These are phyloP conservation scores for Ectemnius cavifrons DNA, from an alignment of 2,888 invertebrate genomes.

Conservation along the genomic window DNA sequence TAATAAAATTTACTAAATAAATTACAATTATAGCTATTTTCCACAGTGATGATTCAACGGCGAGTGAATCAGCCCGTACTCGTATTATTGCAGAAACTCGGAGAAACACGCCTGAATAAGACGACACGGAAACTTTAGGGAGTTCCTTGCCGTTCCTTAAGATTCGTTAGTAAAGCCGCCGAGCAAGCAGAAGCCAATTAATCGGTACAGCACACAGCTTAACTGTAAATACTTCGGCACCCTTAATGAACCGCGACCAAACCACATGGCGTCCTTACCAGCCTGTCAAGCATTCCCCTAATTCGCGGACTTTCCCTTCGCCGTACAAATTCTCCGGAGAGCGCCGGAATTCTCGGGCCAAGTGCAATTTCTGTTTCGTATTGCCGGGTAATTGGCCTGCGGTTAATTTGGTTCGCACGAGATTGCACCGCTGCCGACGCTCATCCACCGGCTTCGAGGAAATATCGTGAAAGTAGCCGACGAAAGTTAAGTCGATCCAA, in stretches of 20 bases:
- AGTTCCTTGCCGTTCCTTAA: too few species aligned
- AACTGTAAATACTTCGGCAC: slow-evolving; percentile 36
- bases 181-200: slow-evolving; percentile 3
- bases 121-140: too few species aligned
- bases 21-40: too few species aligned
- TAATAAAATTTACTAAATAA: too few species aligned
- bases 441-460: slow-evolving; percentile 6
- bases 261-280: slow-evolving; percentile 18
- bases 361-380: slow-evolving; percentile 32
- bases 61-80: too few species aligned
- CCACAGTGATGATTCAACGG: too few species aligned
- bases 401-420: slow-evolving; percentile 14
- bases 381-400: slow-evolving; percentile 18
- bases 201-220: slow-evolving; percentile 24
- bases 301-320: slow-evolving; percentile 14
- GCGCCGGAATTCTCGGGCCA: slow-evolving; percentile 10
- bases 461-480: too few species aligned
- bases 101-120: too few species aligned
- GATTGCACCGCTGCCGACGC: slow-evolving; percentile 5
- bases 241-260: slow-evolving; percentile 23
- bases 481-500: too few species aligned
- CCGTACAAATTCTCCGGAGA: slow-evolving; percentile 31
- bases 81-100: too few species aligned
- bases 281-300: slow-evolving; percentile 24
- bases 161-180: too few species aligned